These are phyloP conservation scores for Ophiothrix spiculata DNA, from an alignment of 35 echinoderm and acorn worm genomes.

Conservation along the genomic window DNA sequence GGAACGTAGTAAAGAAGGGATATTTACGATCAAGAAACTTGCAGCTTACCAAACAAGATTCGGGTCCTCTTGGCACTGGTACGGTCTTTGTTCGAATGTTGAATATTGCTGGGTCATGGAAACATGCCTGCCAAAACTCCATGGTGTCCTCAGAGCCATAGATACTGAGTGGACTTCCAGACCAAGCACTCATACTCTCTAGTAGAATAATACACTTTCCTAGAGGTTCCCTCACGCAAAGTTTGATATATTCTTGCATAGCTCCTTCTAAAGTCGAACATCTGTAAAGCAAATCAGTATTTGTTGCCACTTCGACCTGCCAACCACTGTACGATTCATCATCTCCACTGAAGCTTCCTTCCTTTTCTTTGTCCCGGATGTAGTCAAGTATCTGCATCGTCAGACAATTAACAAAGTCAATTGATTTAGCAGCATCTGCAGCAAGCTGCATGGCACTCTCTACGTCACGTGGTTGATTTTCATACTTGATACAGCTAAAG, in stretches of 20 bases:
- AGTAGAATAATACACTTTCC: conserved; percentile 16
- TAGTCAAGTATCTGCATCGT: conserved; percentile 13
- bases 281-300: background rate
- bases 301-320: conserved; percentile 29
- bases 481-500: conserved; percentile 31
- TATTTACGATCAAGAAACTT: background rate
- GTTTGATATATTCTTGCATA: conserved; percentile 26
- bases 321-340: background rate
- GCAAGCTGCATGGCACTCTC: conserved; percentile 10
- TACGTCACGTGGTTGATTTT: conserved; percentile 21
- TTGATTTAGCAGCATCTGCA: background rate
- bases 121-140: background rate
- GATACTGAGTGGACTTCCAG: background rate
- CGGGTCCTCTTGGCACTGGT: background rate
- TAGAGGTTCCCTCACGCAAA: background rate
- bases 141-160: background rate
- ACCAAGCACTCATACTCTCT: conserved; percentile 22
- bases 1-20: conserved; percentile 30
- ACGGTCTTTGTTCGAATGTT: background rate
- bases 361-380: conserved; percentile 1
- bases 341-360: background rate
- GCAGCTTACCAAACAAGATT: conserved; percentile 7
- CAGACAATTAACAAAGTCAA: conserved; percentile 5
- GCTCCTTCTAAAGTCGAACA: background rate
- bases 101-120: conserved; percentile 11